These are phyloP conservation scores for Pedionomus torquatus DNA, from an alignment of 2,113 vertebrate species.

Conservation along the genomic window DNA sequence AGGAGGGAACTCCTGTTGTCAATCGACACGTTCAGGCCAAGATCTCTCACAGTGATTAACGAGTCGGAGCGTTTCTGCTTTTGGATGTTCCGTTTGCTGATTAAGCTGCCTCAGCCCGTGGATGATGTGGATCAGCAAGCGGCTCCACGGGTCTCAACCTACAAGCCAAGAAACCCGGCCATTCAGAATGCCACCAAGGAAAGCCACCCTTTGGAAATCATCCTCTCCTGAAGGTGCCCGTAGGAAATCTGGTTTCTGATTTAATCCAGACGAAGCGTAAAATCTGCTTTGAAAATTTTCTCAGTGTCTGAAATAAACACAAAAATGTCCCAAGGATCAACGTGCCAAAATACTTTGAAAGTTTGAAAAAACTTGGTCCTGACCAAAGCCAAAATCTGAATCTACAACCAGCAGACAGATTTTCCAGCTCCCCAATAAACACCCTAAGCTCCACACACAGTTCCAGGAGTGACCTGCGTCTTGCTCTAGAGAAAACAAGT, in stretches of 20 bases:
- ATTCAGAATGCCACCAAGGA: not conserved
- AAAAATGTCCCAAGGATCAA: not conserved
- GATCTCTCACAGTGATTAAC: not conserved
- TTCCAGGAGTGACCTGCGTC: not conserved
- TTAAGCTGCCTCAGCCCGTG: not conserved
- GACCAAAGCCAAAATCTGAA: not conserved
- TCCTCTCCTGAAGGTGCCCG: not conserved
- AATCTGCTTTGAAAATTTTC: not conserved
- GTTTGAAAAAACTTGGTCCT: not conserved
- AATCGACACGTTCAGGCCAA: not conserved
- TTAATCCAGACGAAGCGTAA: not conserved
- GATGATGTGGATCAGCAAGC: not conserved
- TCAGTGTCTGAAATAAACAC: not conserved
- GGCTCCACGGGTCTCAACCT: not conserved
- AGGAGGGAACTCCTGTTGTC: not conserved
- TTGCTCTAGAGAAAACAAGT: not conserved
- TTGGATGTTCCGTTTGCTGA: constrained; percentile 10
- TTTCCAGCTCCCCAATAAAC: not conserved
- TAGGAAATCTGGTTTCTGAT: not conserved
- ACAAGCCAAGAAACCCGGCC: not conserved
- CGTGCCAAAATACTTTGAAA: not conserved
- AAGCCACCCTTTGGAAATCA: not conserved
- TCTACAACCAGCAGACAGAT: not conserved
- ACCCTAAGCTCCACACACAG: not conserved
- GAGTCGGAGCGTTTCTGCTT: not conserved